A percentile compares a stretch with the other conserved stretches of the same genome.
phyloP scores from a whole-genome alignment of 2,888 invertebrate species.

The Callosobruchus maculatus region DNA sequence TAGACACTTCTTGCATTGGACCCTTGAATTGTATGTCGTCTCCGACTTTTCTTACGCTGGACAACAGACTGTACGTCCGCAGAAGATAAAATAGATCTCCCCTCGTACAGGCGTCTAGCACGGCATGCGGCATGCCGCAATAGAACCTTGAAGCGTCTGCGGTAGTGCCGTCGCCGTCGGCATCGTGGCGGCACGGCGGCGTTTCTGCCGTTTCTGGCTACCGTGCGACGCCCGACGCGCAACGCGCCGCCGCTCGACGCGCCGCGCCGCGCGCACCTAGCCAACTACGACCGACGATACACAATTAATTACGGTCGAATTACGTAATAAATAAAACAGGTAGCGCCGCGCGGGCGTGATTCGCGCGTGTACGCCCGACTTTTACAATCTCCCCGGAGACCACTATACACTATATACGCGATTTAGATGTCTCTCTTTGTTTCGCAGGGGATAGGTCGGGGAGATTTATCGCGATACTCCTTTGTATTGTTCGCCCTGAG shows the following conservation, averaged over 20 bases:
- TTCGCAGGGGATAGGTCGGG: background rate
- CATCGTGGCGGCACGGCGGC: no score
- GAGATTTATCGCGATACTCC: background rate
- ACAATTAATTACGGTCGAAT: conserved; percentile 17
- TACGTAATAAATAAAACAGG: conserved; percentile 20
- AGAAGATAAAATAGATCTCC: no score
- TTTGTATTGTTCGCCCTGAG: no score
- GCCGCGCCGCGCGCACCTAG: background rate
- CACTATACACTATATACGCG: background rate
- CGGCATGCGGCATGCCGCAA: background rate
- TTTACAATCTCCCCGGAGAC: background rate
- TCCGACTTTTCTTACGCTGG: no score
- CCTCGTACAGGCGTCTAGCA: no score
- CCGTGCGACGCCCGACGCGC: background rate
- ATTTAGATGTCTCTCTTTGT: background rate
- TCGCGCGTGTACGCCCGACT: conserved; percentile 6
- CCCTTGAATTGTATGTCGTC: no score
- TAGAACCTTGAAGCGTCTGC: background rate
- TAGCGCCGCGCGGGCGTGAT: conserved; percentile 15
- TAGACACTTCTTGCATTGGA: no score
- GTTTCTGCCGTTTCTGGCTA: background rate
- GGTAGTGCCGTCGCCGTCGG: background rate
- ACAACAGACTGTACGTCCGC: no score
- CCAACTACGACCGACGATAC: conserved; percentile 10
- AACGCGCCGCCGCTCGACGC: background rate